Evolutionary conservation across 2,888 invertebrate genomes (phyloP).

Genomic region (Euproctis similis): DNA sequence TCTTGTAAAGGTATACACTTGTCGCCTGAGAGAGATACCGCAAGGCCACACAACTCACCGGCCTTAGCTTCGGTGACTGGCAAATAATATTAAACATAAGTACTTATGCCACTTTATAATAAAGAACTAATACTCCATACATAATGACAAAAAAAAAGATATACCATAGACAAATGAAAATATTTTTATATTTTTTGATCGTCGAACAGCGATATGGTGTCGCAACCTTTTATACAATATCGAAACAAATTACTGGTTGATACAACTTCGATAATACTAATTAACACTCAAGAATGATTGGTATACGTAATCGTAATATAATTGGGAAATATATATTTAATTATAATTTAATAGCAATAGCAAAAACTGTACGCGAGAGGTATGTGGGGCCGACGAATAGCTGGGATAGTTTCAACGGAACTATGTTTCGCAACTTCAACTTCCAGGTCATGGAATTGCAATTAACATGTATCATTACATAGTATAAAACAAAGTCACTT

Average conservation of each 20-base stretch:
- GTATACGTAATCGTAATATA: slow-evolving; percentile 7
- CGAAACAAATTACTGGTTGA: slow-evolving; percentile 12
- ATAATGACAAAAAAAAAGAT: too few species aligned
- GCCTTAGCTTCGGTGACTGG: slow-evolving; percentile 61
- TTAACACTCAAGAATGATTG: slow-evolving; percentile 8
- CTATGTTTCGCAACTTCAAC: slow-evolving; percentile 30
- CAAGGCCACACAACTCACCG: slow-evolving; percentile 51
- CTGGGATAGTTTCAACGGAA: slow-evolving; percentile 12
- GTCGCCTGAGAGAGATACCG: slow-evolving; percentile 32
- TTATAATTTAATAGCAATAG: too few species aligned
- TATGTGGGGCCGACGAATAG: neutral
- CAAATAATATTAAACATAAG: too few species aligned
- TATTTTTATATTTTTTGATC: too few species aligned
- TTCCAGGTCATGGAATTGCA: slow-evolving; percentile 31
- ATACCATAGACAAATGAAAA: too few species aligned
- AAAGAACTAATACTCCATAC: too few species aligned
- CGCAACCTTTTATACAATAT: slow-evolving; percentile 9
- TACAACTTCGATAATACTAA: slow-evolving; percentile 11
- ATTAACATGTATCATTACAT: too few species aligned
- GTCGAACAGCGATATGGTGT: slow-evolving; percentile 9
- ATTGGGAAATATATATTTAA: slow-evolving; percentile 8
- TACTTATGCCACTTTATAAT: too few species aligned
- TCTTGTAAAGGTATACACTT: slow-evolving; percentile 46
- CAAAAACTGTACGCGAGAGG: too few species aligned
- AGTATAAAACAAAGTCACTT: too few species aligned